Conservation (phyloP, 2,888 invertebrate genomes). For the Apodemia hepburni region DNA sequence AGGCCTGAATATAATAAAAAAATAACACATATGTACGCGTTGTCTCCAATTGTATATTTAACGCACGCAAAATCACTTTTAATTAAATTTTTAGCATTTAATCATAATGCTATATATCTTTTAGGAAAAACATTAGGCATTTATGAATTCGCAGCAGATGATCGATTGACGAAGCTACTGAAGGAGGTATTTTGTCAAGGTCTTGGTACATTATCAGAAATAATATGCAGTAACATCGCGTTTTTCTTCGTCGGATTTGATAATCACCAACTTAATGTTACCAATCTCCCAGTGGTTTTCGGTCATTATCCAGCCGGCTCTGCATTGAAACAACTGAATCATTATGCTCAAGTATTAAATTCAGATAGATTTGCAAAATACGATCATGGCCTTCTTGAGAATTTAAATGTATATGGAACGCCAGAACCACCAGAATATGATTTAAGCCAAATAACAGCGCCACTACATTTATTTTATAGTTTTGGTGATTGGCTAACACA, state of each 20-base stretch:
- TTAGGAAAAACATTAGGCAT: conserved; percentile 61
- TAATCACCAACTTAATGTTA: conserved; percentile 76
- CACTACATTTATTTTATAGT: conserved; percentile 57
- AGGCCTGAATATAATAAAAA: conserved; percentile 74
- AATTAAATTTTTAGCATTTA: conserved; percentile 47
- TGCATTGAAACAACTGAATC: conserved; percentile 70
- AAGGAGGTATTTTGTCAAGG: conserved; percentile 62
- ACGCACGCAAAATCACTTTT: conserved; percentile 54
- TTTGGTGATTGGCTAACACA: conserved; percentile 84
- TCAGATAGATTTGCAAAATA: conserved; percentile 50
- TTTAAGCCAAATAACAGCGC: conserved; percentile 45
- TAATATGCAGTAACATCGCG: conserved; percentile 79
- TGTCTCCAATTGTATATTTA: conserved; percentile 81
- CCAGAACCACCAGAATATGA: conserved; percentile 49
- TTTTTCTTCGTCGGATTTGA: conserved; percentile 81
- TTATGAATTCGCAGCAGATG: conserved; percentile 84
- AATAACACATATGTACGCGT: conserved; percentile 71
- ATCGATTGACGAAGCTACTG: conserved; percentile 60
- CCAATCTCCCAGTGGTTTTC: conserved; percentile 76
- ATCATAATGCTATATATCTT: conserved; percentile 40
- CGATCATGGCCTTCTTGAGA: conserved; percentile 49
- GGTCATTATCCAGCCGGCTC: conserved; percentile 78
- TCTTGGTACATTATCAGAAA: conserved; percentile 55
- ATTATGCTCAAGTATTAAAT: conserved; percentile 72
- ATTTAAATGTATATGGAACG: conserved; percentile 47